Evolutionary conservation across 1,140 invertebrate genomes (phyloP).

Genomic region (Pygmarrhopalites habei): DNA sequence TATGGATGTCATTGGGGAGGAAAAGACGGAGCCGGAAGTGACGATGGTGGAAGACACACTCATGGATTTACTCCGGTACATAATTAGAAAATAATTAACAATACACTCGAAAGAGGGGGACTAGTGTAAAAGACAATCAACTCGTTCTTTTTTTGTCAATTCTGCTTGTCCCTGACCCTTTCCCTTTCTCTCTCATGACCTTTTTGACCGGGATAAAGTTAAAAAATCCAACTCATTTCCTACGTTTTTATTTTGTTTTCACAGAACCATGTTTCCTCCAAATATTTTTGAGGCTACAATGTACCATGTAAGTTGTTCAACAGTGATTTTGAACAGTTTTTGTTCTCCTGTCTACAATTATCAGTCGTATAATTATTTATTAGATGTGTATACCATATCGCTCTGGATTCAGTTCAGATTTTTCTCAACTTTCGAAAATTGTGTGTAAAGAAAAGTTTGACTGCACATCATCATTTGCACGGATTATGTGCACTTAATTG

Average conservation of each 20-base stretch:
- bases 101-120: not conserved
- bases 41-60: slow-evolving; percentile 55
- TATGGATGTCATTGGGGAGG: not conserved
- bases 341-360: no score
- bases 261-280: slow-evolving; percentile 74
- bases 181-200: slow-evolving; percentile 41
- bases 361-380: no score
- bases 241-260: slow-evolving; percentile 2
- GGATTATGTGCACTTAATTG: no score
- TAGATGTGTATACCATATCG: no score
- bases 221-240: not conserved
- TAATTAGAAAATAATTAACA: not conserved
- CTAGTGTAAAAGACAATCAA: not conserved
- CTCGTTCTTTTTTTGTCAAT: not conserved
- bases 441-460: no score
- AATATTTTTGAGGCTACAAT: slow-evolving; percentile 80
- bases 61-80: slow-evolving; percentile 56
- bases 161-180: not conserved
- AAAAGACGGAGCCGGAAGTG: slow-evolving; percentile 39
- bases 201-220: not conserved
- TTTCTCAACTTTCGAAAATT: no score
- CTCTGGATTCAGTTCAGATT: no score
- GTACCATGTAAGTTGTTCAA: slow-evolving; percentile 40
- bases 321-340: no score
- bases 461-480: no score